Evolutionary conservation across 2,888 invertebrate species (phyloP).

Genomic region (Drosophila austrosaltans): DNA sequence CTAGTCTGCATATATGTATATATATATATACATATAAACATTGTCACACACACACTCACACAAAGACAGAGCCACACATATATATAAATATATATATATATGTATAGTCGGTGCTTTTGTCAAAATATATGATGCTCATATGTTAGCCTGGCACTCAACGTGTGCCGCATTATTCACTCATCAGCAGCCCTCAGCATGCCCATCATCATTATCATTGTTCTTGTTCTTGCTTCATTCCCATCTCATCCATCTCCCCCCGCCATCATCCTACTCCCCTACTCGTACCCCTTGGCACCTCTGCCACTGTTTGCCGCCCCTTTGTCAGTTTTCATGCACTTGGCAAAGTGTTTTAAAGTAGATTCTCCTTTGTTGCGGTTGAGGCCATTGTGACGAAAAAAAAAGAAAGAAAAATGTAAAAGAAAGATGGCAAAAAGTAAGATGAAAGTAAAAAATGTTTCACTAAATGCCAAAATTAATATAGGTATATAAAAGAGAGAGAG

Average conservation of each 20-base stretch:
- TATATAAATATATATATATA: too few species aligned
- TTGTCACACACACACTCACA: conserved; percentile 16
- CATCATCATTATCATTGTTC: conserved; percentile 74
- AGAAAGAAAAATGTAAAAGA: conserved; percentile 21
- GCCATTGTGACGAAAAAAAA: conserved; percentile 19
- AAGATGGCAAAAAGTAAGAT: conserved; percentile 43
- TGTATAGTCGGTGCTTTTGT: conserved; percentile 52
- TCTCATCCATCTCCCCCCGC: conserved; percentile 8
- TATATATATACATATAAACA: neutral
- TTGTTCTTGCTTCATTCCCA: conserved; percentile 40
- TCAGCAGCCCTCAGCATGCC: conserved; percentile 67
- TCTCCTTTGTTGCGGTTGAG: conserved; percentile 64
- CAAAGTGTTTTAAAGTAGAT: conserved; percentile 69
- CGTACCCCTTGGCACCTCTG: neutral
- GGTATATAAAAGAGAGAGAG: neutral
- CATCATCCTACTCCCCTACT: conserved; percentile 23
- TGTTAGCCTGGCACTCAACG: conserved; percentile 72
- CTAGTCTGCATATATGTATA: conserved; percentile 25
- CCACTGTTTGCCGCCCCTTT: conserved; percentile 53
- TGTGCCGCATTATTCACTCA: conserved; percentile 73
- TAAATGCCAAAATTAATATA: conserved; percentile 4
- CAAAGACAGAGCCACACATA: conserved; percentile 2
- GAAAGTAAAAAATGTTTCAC: conserved; percentile 42
- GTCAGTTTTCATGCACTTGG: conserved; percentile 55
- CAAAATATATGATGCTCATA: conserved; percentile 74